Base-by-base conservation (phyloP, 2,113 vertebrate genomes). In the Sebastes schlegelii region DNA sequence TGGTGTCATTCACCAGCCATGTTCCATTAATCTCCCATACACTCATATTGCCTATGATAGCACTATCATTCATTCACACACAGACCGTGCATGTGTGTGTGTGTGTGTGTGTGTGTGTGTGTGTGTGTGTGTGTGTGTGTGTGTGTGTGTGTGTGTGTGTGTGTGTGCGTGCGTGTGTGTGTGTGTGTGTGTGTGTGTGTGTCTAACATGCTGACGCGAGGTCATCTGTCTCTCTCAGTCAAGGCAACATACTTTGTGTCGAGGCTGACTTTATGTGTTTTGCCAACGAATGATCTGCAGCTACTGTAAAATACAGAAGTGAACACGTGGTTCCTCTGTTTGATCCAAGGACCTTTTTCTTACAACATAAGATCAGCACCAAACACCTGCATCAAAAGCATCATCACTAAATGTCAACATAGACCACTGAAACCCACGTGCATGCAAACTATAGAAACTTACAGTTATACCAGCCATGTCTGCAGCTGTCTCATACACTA, bases 11-110 rank as follows among this genome's bases (percentile, higher is more conserved):
- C 85, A 88, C 54, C 82, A 88, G 78, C 85, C 74, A 42, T 87
- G 73, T 88, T 84, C 82, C 85, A 92, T 91, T 86, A 88, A 89
- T 93, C 83, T 90, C 66, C 86, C 69, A 88, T 72, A 64, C 79
- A 82, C 73, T 91, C 77, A 55, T 88, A 82, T 83, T 79, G 69
- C 68, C 74, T 74, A 62, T 88, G 82, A 92, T 80, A 83, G 85
- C 81, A 54, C 86, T 57, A 86, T 88, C 88, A 91, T 79, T 79
- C 74, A 77, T 57, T 34, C 68, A 65, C 45, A 75, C 75, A 77
- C 78, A 52, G 48, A 19, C 71, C 6, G 5, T 52, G 60, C 52
- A 3, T 60, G 65, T 63, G 74, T 82, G 45, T 71, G 60, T 66
- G 21, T 71, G 34, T 43, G 40, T 21, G 58, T 61, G 49, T 34